A percentile compares a stretch with the other conserved stretches of the same genome.
Conservation (phyloP, 2,797 vertebrate genomes). For the Tragopan temminckii region DNA sequence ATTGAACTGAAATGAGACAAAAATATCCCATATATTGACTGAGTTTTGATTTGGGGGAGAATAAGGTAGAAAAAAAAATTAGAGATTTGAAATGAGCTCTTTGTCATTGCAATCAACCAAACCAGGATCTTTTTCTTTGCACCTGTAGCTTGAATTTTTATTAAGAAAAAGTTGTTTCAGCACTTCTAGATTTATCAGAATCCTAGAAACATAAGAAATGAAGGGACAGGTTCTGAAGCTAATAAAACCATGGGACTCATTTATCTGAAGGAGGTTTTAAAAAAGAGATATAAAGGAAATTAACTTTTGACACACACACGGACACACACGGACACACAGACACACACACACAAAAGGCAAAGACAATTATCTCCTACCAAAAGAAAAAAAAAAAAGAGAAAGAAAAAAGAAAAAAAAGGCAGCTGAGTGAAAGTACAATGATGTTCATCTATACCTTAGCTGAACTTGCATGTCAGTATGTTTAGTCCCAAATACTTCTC, state of each 20-base stretch:
- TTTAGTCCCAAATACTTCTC: background rate
- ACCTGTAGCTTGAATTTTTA: background rate
- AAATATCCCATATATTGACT: background rate
- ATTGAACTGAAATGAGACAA: background rate
- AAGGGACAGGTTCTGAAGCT: background rate
- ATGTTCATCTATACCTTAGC: too few relatives aligned
- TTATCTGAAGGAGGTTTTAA: background rate
- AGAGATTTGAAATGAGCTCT: background rate
- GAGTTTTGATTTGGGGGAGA: background rate
- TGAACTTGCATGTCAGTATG: background rate
- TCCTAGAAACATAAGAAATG: background rate
- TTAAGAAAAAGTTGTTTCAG: background rate
- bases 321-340: too few relatives aligned
- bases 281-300: background rate
- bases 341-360: too few relatives aligned
- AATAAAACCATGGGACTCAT: background rate
- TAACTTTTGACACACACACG: too few relatives aligned
- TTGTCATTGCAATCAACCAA: background rate
- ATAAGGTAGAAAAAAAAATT: accelerated
- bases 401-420: too few relatives aligned
- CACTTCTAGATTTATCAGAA: background rate
- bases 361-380: background rate
- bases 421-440: background rate
- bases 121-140: background rate
- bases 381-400: background rate